Conservation (phyloP, 2,113 vertebrate species). For the Corythoichthys intestinalis region DNA sequence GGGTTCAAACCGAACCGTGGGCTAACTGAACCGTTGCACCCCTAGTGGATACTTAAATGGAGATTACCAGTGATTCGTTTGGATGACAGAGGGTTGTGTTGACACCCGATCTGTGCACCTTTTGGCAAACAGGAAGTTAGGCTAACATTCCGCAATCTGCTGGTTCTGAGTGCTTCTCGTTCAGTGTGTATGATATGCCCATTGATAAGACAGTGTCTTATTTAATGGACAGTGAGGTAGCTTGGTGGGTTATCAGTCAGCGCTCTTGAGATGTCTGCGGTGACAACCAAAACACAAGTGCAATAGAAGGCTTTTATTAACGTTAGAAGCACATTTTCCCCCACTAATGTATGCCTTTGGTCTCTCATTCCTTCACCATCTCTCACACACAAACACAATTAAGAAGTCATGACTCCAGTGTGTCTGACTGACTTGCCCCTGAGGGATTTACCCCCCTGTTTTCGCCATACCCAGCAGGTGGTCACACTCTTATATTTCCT, state of each 20-base stretch:
- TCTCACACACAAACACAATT: conserved; percentile 21
- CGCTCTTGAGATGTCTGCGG: background rate
- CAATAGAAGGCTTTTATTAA: conserved; percentile 34
- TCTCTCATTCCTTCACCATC: conserved; percentile 20
- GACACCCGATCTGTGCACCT: conserved; percentile 59
- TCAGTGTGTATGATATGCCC: conserved; percentile 37
- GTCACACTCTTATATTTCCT: conserved; percentile 49
- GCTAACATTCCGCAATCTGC: conserved; percentile 39
- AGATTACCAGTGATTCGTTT: conserved; percentile 20
- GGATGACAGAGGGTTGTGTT: conserved; percentile 33
- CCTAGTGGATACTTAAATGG: conserved; percentile 3
- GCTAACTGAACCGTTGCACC: no score
- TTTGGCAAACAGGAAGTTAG: conserved; percentile 61
- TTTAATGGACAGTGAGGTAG: conserved; percentile 15
- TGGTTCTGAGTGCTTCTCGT: conserved; percentile 33
- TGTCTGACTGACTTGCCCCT: conserved; percentile 57
- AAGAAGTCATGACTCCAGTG: conserved; percentile 45
- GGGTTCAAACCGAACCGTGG: no score
- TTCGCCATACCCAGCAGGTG: conserved; percentile 51
- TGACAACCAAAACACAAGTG: conserved; percentile 23
- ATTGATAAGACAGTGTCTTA: conserved; percentile 22
- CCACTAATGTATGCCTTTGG: background rate
- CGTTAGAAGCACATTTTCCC: conserved; percentile 21
- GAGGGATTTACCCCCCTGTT: conserved; percentile 34
- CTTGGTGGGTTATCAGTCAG: background rate